Base-by-base conservation (phyloP, 2,888 invertebrate genomes). In the Sepioteuthis lessoniana region DNA sequence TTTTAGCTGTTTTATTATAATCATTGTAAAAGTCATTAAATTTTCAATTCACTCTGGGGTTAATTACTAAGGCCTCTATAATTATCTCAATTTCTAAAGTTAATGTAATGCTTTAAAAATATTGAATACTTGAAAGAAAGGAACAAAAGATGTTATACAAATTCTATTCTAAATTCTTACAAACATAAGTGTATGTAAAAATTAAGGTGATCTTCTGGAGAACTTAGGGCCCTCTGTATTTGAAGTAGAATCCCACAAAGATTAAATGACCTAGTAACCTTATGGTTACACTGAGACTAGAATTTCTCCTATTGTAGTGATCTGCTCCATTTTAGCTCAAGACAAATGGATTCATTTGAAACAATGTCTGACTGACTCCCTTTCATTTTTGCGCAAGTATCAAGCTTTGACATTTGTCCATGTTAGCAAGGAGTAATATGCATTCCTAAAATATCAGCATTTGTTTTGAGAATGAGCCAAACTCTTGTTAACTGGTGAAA, bases 401-500 rank as follows among this genome's bases (percentile, higher is more conserved):
- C n/a, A 76, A 76, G 16, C 31, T 76, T 76, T 76, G n/a, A n/a
- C 76, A 76, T 76, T 76, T 21, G 25, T 60, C 60, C 76, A 76
- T 76, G 76, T 76, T 76, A n/a, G n/a, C 76, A 76, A 76, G n/a
- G 13, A n/a, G 76, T 76, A 76, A 76, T 76, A 76, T n/a, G n/a
- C 76, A 76, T 76, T 76, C 76, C 76, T 76, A 31, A 76, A 76
- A 76, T 76, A 31, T 55, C 55, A 55, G 55, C 55, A 7, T 76
- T 76, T 76, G 76, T 76, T 76, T 76, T 76, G n/a, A n/a, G 76
- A 76, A 76, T 76, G 76, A 76, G 76, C 76, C n/a, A n/a, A 76
- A 76, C 76, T 76, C n/a, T 8, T 55, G 55, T 76, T 31, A 76
- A 76, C 76, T 76, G 76, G 76, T 76, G 76, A n/a, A 76, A 76